Base-by-base conservation (phyloP, 2,113 vertebrate species). In the Ursus arctos region DNA sequence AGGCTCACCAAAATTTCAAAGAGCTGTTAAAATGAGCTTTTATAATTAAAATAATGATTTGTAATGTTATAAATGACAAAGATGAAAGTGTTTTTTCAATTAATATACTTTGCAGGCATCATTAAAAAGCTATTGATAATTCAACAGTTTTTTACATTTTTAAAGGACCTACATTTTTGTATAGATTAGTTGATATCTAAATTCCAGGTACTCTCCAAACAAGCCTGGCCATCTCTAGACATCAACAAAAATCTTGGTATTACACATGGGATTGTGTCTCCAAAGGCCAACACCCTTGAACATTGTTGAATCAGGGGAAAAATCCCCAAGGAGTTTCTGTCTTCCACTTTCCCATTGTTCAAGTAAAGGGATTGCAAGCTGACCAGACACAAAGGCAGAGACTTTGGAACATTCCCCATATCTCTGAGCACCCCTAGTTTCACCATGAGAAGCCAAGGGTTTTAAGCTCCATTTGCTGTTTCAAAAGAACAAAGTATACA, bases 221-320 rank as follows among this genome's bases (percentile, higher is more conserved):
- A 76, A 82, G 10, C 74, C 63, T 87, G 65, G 31, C 87, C 82
- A 72, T 82, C 84, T 94, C 31, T 86, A 86, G 33, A 83, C 14
- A 77, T 72, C 43, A 65, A 36, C 55, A 47, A 36, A 89, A 77
- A 96, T 94, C 79, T 94, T 95, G 77, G 40, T 97, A 82, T 97
- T 97, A 89, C 21, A 57, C 67, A 71, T 77, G 57, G 33, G 55
- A 93, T 63, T 91, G 16, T 90, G 76, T 95, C 28, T 69, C 82
- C 14, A 92, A 95, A 94, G 55, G 57, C 40, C 63, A 88, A 69
- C 5, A 81, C 22, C 33, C 51, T 92, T 71, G 88, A 95, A 43
- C 61, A 81, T 82, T 49, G 13, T 76, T 89, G 84, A 97, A 94
- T 94, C 26, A 97, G 82, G 79, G 95, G 83, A 89, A 97, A 95